Evolutionary conservation across 1,140 invertebrate genomes (phyloP), one percentile per base, ranked within the genome.

Genomic region (Drosophila lacertosa): DNA sequence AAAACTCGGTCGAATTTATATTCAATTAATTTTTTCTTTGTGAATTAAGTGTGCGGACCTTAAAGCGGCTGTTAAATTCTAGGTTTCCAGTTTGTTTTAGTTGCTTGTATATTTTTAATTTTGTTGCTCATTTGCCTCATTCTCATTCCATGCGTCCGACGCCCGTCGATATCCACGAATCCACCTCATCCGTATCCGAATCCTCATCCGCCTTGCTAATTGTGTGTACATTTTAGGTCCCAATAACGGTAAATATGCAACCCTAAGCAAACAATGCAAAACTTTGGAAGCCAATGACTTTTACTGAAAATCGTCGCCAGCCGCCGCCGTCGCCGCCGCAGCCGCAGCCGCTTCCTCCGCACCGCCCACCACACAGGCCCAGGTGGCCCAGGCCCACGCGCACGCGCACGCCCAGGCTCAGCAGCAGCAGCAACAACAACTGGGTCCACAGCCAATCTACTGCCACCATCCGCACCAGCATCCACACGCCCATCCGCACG

Each of bases 231-330:
- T 91, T 91, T 66, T 83, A 89, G 93, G 93, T 90, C 93, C 93
- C 54, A 94, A 94, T 93, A 94, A 94, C 94, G 95, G 95, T 93
- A 96, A 96, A 94, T 96, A 96, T 95, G 95, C 96, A 92, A 97
- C 97, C 93, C 93, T 98, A 92, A 97, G 96, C 94, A 97, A 97
- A 93, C 96, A 97, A 93, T 98, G 97, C 94, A 98, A 98, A 93
- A 98, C 97, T 62, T 93, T 97, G 50, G 97, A 97, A 93, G 96
- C 96, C 66, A 97, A 95, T 91, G 97, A 98, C 93, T 98, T 97
- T 93, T 98, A 98, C 96, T 98, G 96, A 97, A 95, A 94, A 91
- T 93, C 93, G 92, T 93, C 93, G 92, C 92, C 92, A 92, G 93
- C 93, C 74, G 70, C 74, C 62, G 72, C 86, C 74, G 83, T 78